Evolutionary conservation across 2,113 vertebrate genomes (phyloP), one percentile per base, ranked within the genome.

Genomic region (Scytalopus superciliaris): DNA sequence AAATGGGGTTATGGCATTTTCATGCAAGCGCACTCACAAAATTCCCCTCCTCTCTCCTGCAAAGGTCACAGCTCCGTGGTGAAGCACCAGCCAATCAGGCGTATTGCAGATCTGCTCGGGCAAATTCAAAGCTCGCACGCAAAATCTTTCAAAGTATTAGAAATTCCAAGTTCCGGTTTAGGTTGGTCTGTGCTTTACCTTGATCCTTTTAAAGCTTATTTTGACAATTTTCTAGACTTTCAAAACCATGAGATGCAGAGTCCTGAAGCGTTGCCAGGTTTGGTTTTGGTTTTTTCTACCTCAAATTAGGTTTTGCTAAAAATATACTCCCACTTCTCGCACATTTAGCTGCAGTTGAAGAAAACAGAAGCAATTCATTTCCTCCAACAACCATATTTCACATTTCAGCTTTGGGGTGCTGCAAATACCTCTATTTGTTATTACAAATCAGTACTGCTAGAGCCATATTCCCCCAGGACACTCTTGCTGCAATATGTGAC

Each of bases 341-440:
- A 67, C 8, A 39, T 87, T 66, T 77, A 90, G 10, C 52, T 76
- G 40, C 52, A 87, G n/a, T 12, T 66, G 75, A 94, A 91, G 42
- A 86, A 84, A 96, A 91, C 35, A 80, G 78, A 89, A 91, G 37
- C 44, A 66, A 84, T 47, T 68, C 0, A 56, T 87, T 95, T 89
- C 69, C 57, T 89, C 66, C 40, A 84, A 40, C 19, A 78, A 74
- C 31, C 7, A 0, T 33, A 47, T 66, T 88, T 87, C 82, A 21
- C 23, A 31, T 31, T 80, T 89, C 57, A 53, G 10, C 49, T 93
- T 57, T 16, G 9, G 35, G 87, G 63, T 56, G 59, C 72, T 88
- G 55, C 75, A 92, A 84, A 76, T 69, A 40, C 22, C n/a, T 70
- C 35, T 68, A 31, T 39, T 91, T 94, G 31, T 67, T 90, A 35